Conservation (phyloP, 2,797 vertebrate species). For the Paguma larvata region DNA sequence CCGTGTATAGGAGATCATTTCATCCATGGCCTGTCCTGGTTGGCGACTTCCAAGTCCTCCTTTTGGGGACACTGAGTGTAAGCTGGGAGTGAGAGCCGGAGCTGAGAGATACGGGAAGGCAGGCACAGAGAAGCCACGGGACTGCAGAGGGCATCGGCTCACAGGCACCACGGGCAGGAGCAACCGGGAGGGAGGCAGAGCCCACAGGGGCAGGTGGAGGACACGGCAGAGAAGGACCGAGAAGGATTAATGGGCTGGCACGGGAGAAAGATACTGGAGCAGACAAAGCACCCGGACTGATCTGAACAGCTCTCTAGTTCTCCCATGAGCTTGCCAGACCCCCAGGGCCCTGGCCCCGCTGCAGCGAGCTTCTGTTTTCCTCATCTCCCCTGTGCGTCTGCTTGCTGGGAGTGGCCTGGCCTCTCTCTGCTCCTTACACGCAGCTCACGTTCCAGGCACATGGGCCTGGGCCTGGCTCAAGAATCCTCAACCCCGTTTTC, state of each 20-base stretch:
- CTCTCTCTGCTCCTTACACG: neutral
- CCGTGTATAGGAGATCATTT: neutral
- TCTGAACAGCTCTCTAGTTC: neutral
- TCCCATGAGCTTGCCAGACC: neutral
- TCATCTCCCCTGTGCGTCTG: neutral
- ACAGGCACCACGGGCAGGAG: neutral
- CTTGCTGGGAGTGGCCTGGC: neutral
- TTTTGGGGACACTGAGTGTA: no score
- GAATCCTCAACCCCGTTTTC: neutral
- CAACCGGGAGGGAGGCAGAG: neutral
- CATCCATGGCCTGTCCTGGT: neutral
- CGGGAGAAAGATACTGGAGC: no score
- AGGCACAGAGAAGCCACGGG: neutral
- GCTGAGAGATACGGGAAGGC: rapidly evolving
- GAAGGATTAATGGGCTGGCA: rapidly evolving
- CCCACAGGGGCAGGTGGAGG: neutral
- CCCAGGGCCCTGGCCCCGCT: neutral
- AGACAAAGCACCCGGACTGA: neutral
- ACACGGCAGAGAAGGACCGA: neutral
- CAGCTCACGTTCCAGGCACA: rapidly evolving
- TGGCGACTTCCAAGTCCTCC: neutral
- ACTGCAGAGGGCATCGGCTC: neutral
- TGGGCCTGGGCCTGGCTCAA: neutral
- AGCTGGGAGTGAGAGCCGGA: neutral
- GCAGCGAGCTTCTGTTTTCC: neutral